These are phyloP conservation scores for Nycteola revayana DNA, from an alignment of 2,888 invertebrate genomes.

Conservation along the genomic window DNA sequence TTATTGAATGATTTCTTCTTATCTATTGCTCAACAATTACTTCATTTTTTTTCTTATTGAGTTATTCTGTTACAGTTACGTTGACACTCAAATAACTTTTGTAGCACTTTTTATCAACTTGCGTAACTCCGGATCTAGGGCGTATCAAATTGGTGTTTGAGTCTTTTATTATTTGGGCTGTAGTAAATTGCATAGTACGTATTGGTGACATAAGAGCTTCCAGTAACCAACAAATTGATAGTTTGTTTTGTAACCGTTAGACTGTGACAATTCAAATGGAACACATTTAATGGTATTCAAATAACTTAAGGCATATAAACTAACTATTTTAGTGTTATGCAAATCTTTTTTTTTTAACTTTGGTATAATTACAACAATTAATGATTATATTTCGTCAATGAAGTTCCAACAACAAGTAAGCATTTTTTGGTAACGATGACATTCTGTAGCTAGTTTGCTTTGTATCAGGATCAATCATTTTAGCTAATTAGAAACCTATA, in stretches of 20 bases:
- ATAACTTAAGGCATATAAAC: too few relatives aligned
- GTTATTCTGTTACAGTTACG: conserved; percentile 45
- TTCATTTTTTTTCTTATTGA: conserved; percentile 36
- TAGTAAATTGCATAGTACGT: conserved; percentile 35
- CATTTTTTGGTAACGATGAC: too few relatives aligned
- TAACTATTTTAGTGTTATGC: too few relatives aligned
- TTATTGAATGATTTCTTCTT: conserved; percentile 22
- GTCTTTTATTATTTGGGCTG: conserved; percentile 40
- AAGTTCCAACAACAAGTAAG: too few relatives aligned
- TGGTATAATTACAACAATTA: too few relatives aligned
- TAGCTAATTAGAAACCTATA: too few relatives aligned
- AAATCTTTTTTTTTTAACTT: too few relatives aligned
- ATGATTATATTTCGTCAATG: too few relatives aligned
- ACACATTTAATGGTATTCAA: too few relatives aligned
- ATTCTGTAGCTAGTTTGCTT: too few relatives aligned
- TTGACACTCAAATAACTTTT: conserved; percentile 37
- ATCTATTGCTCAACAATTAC: conserved; percentile 37
- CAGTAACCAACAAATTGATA: conserved; percentile 7
- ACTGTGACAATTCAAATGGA: not conserved
- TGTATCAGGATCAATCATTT: too few relatives aligned
- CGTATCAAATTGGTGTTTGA: conserved; percentile 43
- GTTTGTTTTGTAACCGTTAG: conserved; percentile 11
- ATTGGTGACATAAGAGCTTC: conserved; percentile 43
- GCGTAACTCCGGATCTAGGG: conserved; percentile 58
- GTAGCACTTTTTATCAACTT: conserved; percentile 43